A percentile compares a stretch with the other conserved stretches of the same genome.
phyloP scores from a whole-genome alignment of 2,888 invertebrate species.

The Uropetala carovei region DNA sequence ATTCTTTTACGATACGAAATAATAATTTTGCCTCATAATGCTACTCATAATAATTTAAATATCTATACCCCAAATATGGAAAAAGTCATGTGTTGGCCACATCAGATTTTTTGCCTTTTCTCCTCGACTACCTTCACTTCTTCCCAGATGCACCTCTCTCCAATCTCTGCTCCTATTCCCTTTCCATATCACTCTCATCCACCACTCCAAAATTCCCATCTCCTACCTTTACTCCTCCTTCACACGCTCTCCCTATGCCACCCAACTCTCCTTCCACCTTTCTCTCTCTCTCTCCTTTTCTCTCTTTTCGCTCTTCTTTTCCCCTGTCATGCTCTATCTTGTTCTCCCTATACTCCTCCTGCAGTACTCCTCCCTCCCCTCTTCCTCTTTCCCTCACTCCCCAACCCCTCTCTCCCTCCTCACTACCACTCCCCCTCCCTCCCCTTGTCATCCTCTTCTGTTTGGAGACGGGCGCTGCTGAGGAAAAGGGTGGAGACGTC shows the following conservation, averaged over 20 bases:
- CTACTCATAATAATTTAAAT: too few relatives aligned
- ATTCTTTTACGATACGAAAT: too few relatives aligned
- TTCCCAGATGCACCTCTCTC: not conserved
- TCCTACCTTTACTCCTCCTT: not conserved
- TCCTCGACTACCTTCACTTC: not conserved
- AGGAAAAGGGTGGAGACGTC: not conserved
- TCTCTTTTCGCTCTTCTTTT: not conserved
- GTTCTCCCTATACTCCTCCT: not conserved
- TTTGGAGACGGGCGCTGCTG: not conserved
- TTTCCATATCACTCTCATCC: not conserved
- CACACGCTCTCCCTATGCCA: not conserved
- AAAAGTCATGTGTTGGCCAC: too few relatives aligned
- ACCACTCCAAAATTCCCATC: not conserved
- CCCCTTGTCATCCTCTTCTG: not conserved
- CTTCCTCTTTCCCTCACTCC: not conserved
- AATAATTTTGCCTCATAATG: too few relatives aligned
- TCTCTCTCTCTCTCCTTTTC: not conserved
- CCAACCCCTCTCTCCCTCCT: not conserved
- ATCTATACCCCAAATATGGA: too few relatives aligned
- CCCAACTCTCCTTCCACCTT: not conserved
- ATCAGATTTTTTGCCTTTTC: not conserved
- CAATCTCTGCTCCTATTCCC: not conserved
- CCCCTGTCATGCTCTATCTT: not conserved
- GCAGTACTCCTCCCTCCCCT: not conserved
- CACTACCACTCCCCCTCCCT: not conserved